Percentiles rank a stretch among this genome's conserved stretches.
These are phyloP conservation scores for Nemapogon koenigi DNA, from an alignment of 2,888 invertebrate species.

Conservation along the genomic window DNA sequence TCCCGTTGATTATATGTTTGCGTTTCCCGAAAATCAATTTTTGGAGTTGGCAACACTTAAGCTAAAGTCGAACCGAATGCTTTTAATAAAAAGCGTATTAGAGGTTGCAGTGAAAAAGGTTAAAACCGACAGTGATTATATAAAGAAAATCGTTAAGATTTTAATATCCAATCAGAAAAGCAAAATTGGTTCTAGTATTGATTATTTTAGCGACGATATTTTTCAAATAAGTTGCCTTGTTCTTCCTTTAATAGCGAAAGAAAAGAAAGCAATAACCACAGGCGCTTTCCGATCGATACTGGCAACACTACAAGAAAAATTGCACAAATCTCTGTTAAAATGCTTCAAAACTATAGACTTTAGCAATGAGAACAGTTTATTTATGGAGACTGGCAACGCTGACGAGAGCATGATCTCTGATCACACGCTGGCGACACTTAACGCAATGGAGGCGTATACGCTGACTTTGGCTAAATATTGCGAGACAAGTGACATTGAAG, in stretches of 20 bases:
- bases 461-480: slow-evolving; percentile 46
- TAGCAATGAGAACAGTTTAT: slow-evolving; percentile 22
- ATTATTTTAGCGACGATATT: slow-evolving; percentile 37
- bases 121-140: slow-evolving; percentile 36
- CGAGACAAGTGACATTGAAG: slow-evolving; percentile 35
- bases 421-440: slow-evolving; percentile 34
- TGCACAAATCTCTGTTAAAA: slow-evolving; percentile 37
- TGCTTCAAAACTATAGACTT: slow-evolving; percentile 45
- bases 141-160: slow-evolving; percentile 39
- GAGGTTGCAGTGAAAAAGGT: slow-evolving; percentile 50
- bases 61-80: slow-evolving; percentile 34
- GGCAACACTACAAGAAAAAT: slow-evolving; percentile 46
- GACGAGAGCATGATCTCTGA: slow-evolving; percentile 35
- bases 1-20: slow-evolving; percentile 37
- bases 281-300: slow-evolving; percentile 43
- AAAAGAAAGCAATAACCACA: slow-evolving; percentile 40
- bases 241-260: slow-evolving; percentile 45
- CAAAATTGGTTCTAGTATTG: slow-evolving; percentile 25
- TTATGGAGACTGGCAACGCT: slow-evolving; percentile 23
- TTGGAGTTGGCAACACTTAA: slow-evolving; percentile 39
- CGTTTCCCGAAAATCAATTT: slow-evolving; percentile 31
- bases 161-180: slow-evolving; percentile 30
- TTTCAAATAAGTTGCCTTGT: slow-evolving; percentile 49
- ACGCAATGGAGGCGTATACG: slow-evolving; percentile 48
- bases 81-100: slow-evolving; percentile 35